Evolutionary conservation across 2,113 vertebrate species (phyloP), one percentile per base, ranked within the genome.

Genomic region (Motacilla alba): DNA sequence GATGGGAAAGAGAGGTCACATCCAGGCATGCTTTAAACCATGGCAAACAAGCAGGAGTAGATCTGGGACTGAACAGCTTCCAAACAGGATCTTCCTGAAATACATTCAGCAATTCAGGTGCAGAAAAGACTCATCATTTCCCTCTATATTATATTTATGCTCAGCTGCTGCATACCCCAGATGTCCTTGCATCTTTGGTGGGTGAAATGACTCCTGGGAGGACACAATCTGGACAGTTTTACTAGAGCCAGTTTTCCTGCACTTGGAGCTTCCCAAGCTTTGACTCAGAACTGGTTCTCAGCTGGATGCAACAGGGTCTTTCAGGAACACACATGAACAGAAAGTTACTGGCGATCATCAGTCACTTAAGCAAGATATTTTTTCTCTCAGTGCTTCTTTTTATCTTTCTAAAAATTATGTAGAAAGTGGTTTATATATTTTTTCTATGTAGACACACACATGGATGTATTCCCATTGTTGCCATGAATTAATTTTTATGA

Each of bases 71-170:
- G 62, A 92, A 58, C 0, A 6, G 22, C 41, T 94, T 95, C 77
- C 83, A 87, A 52, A 93, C 44, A 75, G 58, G 66, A 82, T 92
- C 69, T 91, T 93, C 44, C 77, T 72, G 46, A 94, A 92, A 69
- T 47, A 73, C 22, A 68, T 76, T 76, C 0, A 0, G 24, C 31
- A 87, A 37, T 53, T 91, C 62, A 87, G 66, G 37, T 39, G 64
- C 75, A 86, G 70, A 78, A 78, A 72, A 83, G 26, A 17, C 44
- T 73, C 44, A 64, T 89, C 15, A 30, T 27, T 90, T 96, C 83
- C 73, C 39, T 78, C 56, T 72, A 0, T 13, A 23, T 49, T 87
- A 30, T 33, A 39, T 28, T 63, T 66, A 8, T 6, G 21, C 24
- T 66, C 87, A 63, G 56, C 52, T 79, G 44, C 41, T 91, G 58